Evolutionary conservation across 2,888 invertebrate species (phyloP), one percentile per base, ranked within the genome.

Genomic region (Kryphioiulus occultus): DNA sequence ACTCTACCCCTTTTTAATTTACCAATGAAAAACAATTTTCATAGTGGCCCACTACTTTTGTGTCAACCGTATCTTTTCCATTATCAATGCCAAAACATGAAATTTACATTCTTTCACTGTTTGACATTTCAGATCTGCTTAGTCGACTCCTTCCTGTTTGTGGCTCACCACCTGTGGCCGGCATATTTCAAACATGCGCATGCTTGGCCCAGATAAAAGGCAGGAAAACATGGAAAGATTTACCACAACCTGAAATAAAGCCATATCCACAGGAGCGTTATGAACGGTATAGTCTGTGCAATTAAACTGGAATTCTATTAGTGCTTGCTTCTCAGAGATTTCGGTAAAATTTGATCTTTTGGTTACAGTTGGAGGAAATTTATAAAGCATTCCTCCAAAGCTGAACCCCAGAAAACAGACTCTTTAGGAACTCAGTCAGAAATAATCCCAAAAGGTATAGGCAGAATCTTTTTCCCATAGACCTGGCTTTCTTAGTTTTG

Each of bases 241-340:
- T 87, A 1, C 47, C 87, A n/a, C 84, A 44, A 47, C 87, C 87
- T 30, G 22, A n/a, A 44, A 22, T 87, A 17, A 30, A 68, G n/a
- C 88, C 88, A 26, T 32, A 78, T 26, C 83, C 39, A 68, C 78
- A 86, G 5, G 39, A 88, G 12, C 86, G 86, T 26, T 86, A 86
- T 39, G n/a, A 88, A 44, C 59, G 88, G 88, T 88, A 68, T 15
- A 19, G 5, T 5, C 17, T 83, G 32, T 78, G 84, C 32, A 26
- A 19, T 3, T 4, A 22, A 9, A n/a, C n/a, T n/a, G 39, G 19
- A 19, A 35, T 35, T 35, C 2, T 35, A 4, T 35, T 35, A 35
- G 7, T 7, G 32, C 82, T 30, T 19, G 35, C 39, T 35, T 30
- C 26, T 0, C 32, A 30, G 19, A 84, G 30, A 84, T 17, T 39